Conservation (phyloP, 2,888 invertebrate genomes). For the Pegoplata infirma region DNA sequence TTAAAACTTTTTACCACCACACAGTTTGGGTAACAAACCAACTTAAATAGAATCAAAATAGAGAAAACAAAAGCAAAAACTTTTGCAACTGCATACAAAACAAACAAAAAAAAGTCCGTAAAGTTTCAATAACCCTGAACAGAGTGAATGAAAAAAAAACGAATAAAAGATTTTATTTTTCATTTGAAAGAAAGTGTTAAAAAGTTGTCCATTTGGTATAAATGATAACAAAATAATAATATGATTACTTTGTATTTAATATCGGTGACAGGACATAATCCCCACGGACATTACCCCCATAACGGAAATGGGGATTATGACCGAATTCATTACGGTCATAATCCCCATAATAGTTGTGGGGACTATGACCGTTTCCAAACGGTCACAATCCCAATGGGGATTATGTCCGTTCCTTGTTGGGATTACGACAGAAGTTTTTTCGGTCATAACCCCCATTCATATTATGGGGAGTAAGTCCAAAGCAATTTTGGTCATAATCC, state of each 20-base stretch:
- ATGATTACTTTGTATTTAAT: not conserved
- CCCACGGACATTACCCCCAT: too few species aligned
- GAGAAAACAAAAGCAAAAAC: not conserved
- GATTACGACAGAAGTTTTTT: too few species aligned
- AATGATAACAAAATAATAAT: not conserved
- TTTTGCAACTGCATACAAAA: constrained; percentile 5
- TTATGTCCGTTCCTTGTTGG: too few species aligned
- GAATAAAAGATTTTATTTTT: not conserved
- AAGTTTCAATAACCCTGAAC: constrained; percentile 43
- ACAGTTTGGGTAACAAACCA: not conserved
- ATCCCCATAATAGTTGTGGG: too few species aligned
- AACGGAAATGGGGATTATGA: too few species aligned
- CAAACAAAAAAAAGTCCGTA: constrained; percentile 18
- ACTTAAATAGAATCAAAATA: not conserved
- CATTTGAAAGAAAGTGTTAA: not conserved
- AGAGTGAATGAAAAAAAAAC: not conserved
- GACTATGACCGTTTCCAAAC: too few species aligned
- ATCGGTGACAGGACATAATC: not conserved
- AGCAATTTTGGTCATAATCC: too few species aligned
- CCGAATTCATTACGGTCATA: too few species aligned
- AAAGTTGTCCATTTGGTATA: not conserved
- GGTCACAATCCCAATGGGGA: too few species aligned
- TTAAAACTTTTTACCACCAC: too few species aligned
- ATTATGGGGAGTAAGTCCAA: too few species aligned
- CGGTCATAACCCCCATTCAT: too few species aligned